A percentile compares a stretch with the other conserved stretches of the same genome.
phyloP scores from a whole-genome alignment of 2,797 vertebrate genomes.

The Decapterus maruadsi region DNA sequence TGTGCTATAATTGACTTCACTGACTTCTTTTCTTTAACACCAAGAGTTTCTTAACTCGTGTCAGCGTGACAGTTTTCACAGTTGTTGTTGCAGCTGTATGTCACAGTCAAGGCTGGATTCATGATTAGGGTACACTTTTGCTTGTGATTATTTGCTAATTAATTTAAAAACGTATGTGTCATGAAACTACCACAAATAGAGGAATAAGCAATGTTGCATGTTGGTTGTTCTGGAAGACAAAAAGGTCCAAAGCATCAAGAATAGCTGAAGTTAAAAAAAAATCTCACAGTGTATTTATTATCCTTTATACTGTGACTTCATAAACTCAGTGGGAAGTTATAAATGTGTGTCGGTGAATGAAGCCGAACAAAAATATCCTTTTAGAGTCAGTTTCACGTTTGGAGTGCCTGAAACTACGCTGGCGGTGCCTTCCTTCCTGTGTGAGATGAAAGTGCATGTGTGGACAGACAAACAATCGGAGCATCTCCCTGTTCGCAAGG shows the following conservation, averaged over 20 bases:
- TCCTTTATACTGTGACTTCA: background rate
- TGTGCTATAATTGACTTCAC: background rate
- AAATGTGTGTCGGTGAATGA: background rate
- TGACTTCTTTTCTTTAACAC: background rate
- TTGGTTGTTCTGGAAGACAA: no score
- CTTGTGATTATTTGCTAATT: no score
- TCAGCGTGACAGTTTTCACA: no score
- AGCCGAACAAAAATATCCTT: background rate
- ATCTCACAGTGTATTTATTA: background rate
- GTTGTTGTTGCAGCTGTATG: no score
- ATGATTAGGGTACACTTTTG: no score
- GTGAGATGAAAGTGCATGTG: slow-evolving; percentile 50
- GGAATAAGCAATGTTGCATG: no score
- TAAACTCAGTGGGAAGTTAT: background rate
- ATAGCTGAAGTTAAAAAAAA: no score
- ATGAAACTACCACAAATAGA: no score
- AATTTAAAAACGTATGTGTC: no score
- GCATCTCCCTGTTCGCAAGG: background rate
- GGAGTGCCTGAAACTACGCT: background rate
- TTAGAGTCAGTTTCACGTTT: slow-evolving; percentile 11
- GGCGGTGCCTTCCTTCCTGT: slow-evolving; percentile 48
- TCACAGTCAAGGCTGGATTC: no score
- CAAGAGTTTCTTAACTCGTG: no score
- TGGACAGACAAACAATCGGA: slow-evolving; percentile 16
- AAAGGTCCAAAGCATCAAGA: no score